phyloP scores from a whole-genome alignment of 2,888 invertebrate species.

The Adelphocoris suturalis region DNA sequence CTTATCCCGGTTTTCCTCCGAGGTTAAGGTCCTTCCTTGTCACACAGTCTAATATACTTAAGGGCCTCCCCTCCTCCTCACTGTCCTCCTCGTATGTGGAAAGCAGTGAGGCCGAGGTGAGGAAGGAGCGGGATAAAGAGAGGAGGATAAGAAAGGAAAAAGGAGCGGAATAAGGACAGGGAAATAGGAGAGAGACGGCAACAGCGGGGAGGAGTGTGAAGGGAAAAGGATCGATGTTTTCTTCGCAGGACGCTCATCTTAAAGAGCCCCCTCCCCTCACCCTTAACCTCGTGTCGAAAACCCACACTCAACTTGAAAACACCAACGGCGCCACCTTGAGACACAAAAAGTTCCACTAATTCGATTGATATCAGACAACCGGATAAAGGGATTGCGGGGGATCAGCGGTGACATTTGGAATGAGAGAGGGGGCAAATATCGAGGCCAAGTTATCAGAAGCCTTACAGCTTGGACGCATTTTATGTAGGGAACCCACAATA shows the following conservation, averaged over 20 bases:
- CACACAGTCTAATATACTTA: constrained; percentile 53
- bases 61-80: neutral
- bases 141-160: neutral
- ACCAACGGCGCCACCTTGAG: constrained; percentile 35
- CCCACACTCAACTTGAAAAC: neutral
- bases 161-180: constrained; percentile 36
- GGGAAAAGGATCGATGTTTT: constrained; percentile 45
- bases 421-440: neutral
- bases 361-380: constrained; percentile 36
- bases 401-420: neutral
- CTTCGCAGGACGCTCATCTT: constrained; percentile 46
- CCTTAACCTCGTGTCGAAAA: neutral
- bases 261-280: neutral
- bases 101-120: neutral
- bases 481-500: no score
- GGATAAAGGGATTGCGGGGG: neutral
- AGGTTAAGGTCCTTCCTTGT: constrained; percentile 51
- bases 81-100: neutral
- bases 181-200: neutral
- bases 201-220: neutral
- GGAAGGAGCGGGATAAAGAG: neutral
- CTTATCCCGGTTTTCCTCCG: neutral
- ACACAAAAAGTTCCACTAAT: constrained; percentile 24
- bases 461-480: neutral
- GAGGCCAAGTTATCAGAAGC: neutral